Evolutionary conservation across 2,888 invertebrate genomes (phyloP), one percentile per base, ranked within the genome.

Genomic region (Bellardia bayeri): DNA sequence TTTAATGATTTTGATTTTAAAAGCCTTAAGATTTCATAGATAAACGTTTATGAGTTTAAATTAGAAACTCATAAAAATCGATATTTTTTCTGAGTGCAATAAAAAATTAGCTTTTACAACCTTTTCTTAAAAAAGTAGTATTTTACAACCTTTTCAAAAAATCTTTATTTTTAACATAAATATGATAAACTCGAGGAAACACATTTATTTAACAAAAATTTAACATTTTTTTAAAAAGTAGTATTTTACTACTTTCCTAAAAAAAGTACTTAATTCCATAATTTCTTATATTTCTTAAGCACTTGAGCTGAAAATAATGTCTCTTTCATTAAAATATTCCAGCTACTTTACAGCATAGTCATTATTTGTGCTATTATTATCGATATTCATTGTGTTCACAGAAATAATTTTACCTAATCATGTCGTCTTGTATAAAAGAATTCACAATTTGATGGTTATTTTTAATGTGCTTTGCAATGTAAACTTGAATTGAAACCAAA

Each of bases 361-460:
- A 45, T 45, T 11, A 16, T 23, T 30, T 40, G 61, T 63, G 13
- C 11, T 45, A 45, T 82, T 66, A 66, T 75, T 54, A 64, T 56
- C 23, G 14, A 23, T 80, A 45, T 23, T 64, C 40, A 33, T 71
- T 30, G 13, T 78, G 75, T 54, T 69, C 16, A 75, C 40, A 40
- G 23, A 75, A 76, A 76, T 54, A 69, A 83, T 78, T 71, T 63
- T 63, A 71, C 5, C 63, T 42, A 63, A 83, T 83, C 54, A 83
- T 76, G 63, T 37, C 37, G 23, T n/a, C 33, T 78, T 49, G 7
- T 58, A 51, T 37, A 49, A 68, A 74, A 69, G 4, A 54, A 83
- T 64, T 56, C 23, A 64, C 40, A 69, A 61, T 69, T 63, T 76
- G 40, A 51, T 76, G 58, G 54, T 76, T 68, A 68, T 76, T 63